These are phyloP conservation scores for Chymomyza fuscimana DNA, from an alignment of 2,888 invertebrate species.

Conservation along the genomic window DNA sequence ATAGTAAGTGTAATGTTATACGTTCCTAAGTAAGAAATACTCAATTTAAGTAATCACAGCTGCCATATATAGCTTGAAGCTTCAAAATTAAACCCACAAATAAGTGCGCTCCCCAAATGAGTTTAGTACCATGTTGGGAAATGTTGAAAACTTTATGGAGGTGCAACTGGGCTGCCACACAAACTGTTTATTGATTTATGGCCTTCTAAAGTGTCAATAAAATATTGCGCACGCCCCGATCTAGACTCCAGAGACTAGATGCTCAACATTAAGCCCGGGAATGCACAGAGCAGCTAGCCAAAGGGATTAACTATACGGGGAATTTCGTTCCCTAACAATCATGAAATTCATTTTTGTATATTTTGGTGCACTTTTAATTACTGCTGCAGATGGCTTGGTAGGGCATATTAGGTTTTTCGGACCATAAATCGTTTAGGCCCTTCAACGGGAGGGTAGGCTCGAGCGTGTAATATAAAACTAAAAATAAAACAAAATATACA, in stretches of 20 bases:
- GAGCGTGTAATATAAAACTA: slow-evolving; percentile 31
- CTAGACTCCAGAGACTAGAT: background rate
- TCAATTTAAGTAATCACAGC: no score
- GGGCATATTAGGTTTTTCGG: slow-evolving; percentile 2
- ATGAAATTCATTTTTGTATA: slow-evolving; percentile 59
- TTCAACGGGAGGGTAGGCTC: slow-evolving; percentile 43
- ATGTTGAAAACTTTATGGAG: slow-evolving; percentile 64
- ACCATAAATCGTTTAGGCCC: slow-evolving; percentile 66
- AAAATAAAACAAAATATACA: slow-evolving; percentile 43
- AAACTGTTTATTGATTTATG: slow-evolving; percentile 76
- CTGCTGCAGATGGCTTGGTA: slow-evolving; percentile 20
- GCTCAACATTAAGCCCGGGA: background rate
- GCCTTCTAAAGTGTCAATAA: slow-evolving; percentile 72
- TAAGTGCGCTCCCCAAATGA: background rate
- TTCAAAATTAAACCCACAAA: background rate
- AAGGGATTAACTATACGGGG: slow-evolving; percentile 40
- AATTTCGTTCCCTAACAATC: slow-evolving; percentile 25
- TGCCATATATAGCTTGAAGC: background rate
- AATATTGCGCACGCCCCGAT: slow-evolving; percentile 34
- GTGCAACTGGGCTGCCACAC: slow-evolving; percentile 30
- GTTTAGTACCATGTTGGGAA: slow-evolving; percentile 5
- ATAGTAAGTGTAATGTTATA: no score
- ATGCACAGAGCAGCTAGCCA: slow-evolving; percentile 22
- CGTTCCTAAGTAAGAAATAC: no score
- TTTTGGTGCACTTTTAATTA: slow-evolving; percentile 62